phyloP scores from a whole-genome alignment of 2,113 vertebrate species.

The Eulacestoma nigropectus region DNA sequence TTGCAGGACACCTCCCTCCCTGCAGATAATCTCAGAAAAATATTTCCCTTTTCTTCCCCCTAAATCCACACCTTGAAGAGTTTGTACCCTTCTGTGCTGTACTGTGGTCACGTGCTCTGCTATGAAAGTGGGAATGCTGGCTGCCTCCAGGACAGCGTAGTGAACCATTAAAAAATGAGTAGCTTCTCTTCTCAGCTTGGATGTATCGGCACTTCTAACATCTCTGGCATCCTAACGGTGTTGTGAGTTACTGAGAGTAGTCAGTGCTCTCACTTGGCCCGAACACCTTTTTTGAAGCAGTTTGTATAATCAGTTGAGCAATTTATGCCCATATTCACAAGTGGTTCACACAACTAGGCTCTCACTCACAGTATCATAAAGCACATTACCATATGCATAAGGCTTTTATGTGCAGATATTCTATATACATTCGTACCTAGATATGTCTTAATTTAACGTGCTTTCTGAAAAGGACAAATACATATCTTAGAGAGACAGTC shows the following conservation, averaged over 20 bases:
- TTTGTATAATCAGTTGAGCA: neutral
- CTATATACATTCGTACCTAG: neutral
- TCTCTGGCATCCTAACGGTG: neutral
- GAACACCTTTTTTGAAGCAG: neutral
- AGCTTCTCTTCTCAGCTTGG: neutral
- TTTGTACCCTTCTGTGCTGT: neutral
- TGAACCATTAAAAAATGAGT: neutral
- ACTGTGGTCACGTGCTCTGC: accelerated
- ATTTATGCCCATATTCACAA: neutral
- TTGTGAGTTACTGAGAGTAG: neutral
- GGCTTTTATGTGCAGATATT: neutral
- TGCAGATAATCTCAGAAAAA: neutral
- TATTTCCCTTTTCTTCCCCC: neutral
- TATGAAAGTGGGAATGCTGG: neutral
- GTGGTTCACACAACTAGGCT: neutral
- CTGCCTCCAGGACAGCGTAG: neutral
- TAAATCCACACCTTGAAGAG: neutral
- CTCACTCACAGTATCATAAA: neutral
- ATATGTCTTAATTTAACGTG: neutral
- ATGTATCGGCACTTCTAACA: neutral
- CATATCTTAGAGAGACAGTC: neutral
- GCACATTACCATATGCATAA: neutral
- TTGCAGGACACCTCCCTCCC: neutral
- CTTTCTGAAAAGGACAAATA: neutral
- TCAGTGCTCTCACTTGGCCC: neutral